Evolutionary conservation across 2,797 vertebrate species (phyloP), one percentile per base, ranked within the genome.

Genomic region (Clarias laeviceps): DNA sequence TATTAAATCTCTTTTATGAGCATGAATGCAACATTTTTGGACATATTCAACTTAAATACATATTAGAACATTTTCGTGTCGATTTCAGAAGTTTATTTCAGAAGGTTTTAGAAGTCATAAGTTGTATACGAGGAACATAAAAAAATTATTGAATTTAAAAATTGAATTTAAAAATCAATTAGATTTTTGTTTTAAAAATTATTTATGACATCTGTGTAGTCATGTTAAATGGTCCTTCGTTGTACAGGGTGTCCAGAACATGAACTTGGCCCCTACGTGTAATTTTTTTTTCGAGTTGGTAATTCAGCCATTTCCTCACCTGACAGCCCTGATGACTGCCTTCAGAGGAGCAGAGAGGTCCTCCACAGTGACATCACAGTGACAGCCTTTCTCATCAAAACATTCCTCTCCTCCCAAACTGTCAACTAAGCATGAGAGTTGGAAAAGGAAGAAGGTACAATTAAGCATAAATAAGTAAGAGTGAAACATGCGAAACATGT

Each of bases 341-440:
- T 98, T 99, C 89, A 99, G 95, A 6, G 97, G 95, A 65, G 98
- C 96, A 69, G 98, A 96, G 89, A 99, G 94, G 93, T 99, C 98
- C 93, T 99, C 97, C 82, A 98, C 96, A 0, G 97, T 98, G 89
- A 99, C 96, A 72, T 99, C 97, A 78, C 97, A 99, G 90, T 99
- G 97, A 91, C 97, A 99, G 86, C 97, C 97, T 92, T 96, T 97
- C 29, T 98, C 98, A 88, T 99, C 98, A 12, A 96, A 97, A 20
- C 94, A 94, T 34, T 99, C 98, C 56, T 99, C 98, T 3, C 93
- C 95, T 80, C 95, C 94, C 83, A 97, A 92, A 84, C 94, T 96
- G 88, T 99, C 98, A 89, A 96, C 97, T 98, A 93, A 73, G 5
- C 62, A 40, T 57, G 32, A 82, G n/a, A 64, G 11, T 65, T 61